phyloP scores from a whole-genome alignment of 2,113 vertebrate species.

The Sinosuthora webbiana region DNA sequence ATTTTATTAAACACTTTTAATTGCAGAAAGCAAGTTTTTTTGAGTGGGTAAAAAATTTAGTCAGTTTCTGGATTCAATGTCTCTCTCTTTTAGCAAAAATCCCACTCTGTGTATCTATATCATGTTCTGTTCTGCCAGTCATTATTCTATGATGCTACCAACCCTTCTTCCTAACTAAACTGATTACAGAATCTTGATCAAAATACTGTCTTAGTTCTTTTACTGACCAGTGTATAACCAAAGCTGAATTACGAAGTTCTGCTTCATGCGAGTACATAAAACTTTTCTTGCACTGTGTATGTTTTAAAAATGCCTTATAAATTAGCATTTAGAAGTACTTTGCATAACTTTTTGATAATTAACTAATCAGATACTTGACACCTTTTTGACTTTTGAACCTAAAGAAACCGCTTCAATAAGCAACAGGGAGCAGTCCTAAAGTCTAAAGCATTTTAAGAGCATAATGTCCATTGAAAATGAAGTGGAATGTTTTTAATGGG shows the following conservation, averaged over 20 bases:
- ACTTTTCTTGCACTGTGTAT: not conserved
- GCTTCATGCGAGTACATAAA: not conserved
- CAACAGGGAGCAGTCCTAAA: not conserved
- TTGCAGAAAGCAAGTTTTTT: not conserved
- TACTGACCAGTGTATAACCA: not conserved
- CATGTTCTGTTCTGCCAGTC: not conserved
- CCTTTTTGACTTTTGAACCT: conserved; percentile 9
- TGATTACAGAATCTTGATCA: not conserved
- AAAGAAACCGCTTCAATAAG: not conserved
- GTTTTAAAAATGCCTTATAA: not conserved
- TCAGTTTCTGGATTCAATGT: not conserved
- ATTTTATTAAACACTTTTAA: not conserved
- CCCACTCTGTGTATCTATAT: not conserved
- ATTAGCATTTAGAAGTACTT: not conserved
- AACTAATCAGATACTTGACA: not conserved
- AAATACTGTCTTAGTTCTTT: not conserved
- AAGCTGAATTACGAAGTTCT: not conserved
- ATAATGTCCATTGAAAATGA: not conserved
- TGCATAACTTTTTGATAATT: not conserved
- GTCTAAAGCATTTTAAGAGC: not conserved
- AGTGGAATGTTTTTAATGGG: not conserved
- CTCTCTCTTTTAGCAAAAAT: not conserved
- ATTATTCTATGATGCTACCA: not conserved
- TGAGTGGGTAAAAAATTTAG: fast-evolving
- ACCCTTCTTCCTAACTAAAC: not conserved